Evolutionary conservation across 2,888 invertebrate genomes (phyloP), one percentile per base, ranked within the genome.

Genomic region (Dilophus febrilis): DNA sequence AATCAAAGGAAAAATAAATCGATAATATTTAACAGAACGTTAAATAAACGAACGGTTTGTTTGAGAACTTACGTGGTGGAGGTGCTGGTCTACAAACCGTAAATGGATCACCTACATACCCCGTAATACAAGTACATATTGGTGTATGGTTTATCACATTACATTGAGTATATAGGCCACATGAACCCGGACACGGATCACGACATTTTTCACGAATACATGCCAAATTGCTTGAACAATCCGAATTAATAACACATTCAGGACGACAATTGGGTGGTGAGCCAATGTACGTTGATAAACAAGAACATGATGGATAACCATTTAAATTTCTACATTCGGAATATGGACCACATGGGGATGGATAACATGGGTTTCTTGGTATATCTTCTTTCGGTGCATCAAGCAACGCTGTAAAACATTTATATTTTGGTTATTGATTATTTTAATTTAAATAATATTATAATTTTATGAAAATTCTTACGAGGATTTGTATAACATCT

Each of bases 121-220:
- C 70, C 13, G 65, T 60, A 1, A 65, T 53, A 46, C 77, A 78
- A 17, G 69, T 64, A 52, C 78, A 78, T 36, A 72, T 67, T 3
- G 77, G 72, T 28, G 69, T 64, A 49, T 77, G 77, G 46, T 72
- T 72, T 36, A 72, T 64, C 14, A 75, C 73, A 35, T 58, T 59
- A 54, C 76, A 70, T 46, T 61, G 57, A 34, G 77, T 68, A 45
- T 65, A 62, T 51, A 64, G 54, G 44, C 77, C 75, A 54, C 77
- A 79, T 1, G 75, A 70, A n/a, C 77, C 77, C 30, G 70, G 71
- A 48, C 79, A 81, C 2, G 78, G 77, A 53, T 77, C 74, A 43
- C 62, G 60, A 51, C 77, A 77, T 54, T 69, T 74, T 52, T 74
- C 70, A 44, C 67, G 68, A 19, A 77, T 67, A 50, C 79, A 80